These are phyloP conservation scores for Congeria kusceri DNA, from an alignment of 2,888 invertebrate species.

Conservation along the genomic window DNA sequence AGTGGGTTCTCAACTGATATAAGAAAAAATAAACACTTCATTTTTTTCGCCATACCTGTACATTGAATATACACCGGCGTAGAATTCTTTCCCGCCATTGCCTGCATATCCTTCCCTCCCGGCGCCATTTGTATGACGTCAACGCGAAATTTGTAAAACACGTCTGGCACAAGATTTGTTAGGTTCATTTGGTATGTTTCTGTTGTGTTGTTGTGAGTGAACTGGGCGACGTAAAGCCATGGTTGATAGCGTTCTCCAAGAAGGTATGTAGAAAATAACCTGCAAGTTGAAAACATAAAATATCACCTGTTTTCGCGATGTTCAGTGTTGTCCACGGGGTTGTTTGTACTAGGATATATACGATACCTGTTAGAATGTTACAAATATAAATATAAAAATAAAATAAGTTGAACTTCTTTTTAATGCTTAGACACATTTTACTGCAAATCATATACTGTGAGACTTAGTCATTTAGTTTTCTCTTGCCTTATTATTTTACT, in stretches of 20 bases:
- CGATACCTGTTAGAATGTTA: too few relatives aligned
- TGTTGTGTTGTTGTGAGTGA: constrained; percentile 16
- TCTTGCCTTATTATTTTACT: too few relatives aligned
- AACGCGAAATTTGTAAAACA: constrained; percentile 68
- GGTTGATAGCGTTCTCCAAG: background rate
- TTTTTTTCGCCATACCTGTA: constrained; percentile 52
- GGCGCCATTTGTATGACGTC: constrained; percentile 65
- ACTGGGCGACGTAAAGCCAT: background rate
- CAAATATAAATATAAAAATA: too few relatives aligned
- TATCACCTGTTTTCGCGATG: too few relatives aligned
- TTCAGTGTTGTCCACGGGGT: too few relatives aligned
- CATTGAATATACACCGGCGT: constrained; percentile 62
- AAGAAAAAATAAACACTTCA: too few relatives aligned
- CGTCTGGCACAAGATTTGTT: constrained; percentile 56
- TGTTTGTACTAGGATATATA: too few relatives aligned
- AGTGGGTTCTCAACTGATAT: too few relatives aligned
- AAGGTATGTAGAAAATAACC: constrained; percentile 7
- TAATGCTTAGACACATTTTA: too few relatives aligned
- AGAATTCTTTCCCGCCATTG: constrained; percentile 45
- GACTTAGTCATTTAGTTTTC: too few relatives aligned
- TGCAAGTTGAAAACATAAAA: background rate
- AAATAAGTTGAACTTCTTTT: too few relatives aligned
- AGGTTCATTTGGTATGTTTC: constrained; percentile 36
- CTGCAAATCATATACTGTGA: too few relatives aligned
- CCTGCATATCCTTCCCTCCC: constrained; percentile 63